Evolutionary conservation across 2,888 invertebrate genomes (phyloP).

Genomic region (Nomada lathburiana): DNA sequence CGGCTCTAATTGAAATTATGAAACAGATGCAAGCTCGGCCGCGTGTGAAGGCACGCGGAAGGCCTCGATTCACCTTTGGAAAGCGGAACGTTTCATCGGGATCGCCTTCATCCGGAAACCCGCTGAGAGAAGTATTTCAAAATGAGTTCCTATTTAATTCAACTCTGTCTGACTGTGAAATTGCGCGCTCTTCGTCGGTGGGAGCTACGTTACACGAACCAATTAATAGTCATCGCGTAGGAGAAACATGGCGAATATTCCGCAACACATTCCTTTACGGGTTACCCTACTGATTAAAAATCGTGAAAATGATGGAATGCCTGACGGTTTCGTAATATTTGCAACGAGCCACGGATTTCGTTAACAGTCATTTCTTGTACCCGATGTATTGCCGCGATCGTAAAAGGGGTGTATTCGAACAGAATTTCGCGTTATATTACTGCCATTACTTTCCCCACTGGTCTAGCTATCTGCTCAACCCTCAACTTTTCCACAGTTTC

Average conservation of each 20-base stretch:
- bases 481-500: background rate
- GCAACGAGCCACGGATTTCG: background rate
- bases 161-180: slow-evolving; percentile 46
- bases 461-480: background rate
- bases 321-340: slow-evolving; percentile 9
- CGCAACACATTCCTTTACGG: background rate
- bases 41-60: background rate
- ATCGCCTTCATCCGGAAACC: slow-evolving; percentile 37
- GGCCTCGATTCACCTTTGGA: slow-evolving; percentile 17
- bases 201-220: slow-evolving; percentile 68
- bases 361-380: slow-evolving; percentile 22
- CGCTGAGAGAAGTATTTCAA: slow-evolving; percentile 62
- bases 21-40: slow-evolving; percentile 39
- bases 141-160: slow-evolving; percentile 73
- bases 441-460: background rate
- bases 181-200: slow-evolving; percentile 27
- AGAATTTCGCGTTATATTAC: background rate
- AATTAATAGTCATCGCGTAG: slow-evolving; percentile 73
- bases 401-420: slow-evolving; percentile 1
- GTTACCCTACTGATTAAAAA: slow-evolving; percentile 6
- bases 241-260: background rate
- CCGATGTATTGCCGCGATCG: slow-evolving; percentile 17
- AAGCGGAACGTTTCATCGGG: slow-evolving; percentile 56
- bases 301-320: background rate
- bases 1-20: slow-evolving; percentile 48